Evolutionary conservation across 2,797 vertebrate species (phyloP).

Genomic region (Chaetodon trifasciatus): DNA sequence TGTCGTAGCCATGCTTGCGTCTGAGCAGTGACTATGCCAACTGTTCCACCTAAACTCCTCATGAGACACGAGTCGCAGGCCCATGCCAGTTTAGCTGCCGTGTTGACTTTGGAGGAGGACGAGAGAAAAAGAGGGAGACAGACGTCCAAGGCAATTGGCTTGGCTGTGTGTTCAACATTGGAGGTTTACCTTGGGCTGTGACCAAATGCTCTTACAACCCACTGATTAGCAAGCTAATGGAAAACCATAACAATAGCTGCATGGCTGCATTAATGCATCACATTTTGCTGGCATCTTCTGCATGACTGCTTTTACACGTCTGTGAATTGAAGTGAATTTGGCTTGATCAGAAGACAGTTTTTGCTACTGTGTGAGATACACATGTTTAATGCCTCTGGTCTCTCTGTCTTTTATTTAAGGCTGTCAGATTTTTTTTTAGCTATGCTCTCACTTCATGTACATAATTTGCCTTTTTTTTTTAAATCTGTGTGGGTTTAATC

Average conservation of each 20-base stretch:
- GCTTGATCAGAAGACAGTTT: constrained; percentile 1
- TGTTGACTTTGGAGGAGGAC: constrained; percentile 74
- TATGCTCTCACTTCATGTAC: constrained; percentile 16
- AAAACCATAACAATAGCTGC: constrained; percentile 32
- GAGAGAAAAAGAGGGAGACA: constrained; percentile 35
- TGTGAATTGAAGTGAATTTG: background rate
- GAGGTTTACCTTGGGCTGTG: constrained; percentile 60
- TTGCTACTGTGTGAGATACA: constrained; percentile 3
- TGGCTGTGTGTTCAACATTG: constrained; percentile 33
- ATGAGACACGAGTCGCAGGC: constrained; percentile 53
- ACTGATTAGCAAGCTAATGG: constrained; percentile 39
- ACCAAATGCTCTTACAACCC: too few species aligned
- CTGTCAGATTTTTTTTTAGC: constrained; percentile 35
- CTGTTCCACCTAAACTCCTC: constrained; percentile 53
- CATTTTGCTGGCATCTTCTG: background rate
- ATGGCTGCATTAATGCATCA: constrained; percentile 16
- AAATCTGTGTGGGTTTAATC: constrained; percentile 34
- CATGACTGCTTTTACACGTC: background rate
- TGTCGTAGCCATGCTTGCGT: constrained; percentile 22
- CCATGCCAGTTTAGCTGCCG: constrained; percentile 54
- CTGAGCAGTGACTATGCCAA: constrained; percentile 25
- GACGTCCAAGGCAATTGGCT: constrained; percentile 37
- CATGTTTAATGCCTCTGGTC: background rate
- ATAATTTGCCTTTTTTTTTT: too few species aligned
- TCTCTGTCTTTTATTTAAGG: constrained; percentile 15